Evolutionary conservation across 2,797 vertebrate species (phyloP), one percentile per base, ranked within the genome.

Genomic region (Megaceryle alcyon): DNA sequence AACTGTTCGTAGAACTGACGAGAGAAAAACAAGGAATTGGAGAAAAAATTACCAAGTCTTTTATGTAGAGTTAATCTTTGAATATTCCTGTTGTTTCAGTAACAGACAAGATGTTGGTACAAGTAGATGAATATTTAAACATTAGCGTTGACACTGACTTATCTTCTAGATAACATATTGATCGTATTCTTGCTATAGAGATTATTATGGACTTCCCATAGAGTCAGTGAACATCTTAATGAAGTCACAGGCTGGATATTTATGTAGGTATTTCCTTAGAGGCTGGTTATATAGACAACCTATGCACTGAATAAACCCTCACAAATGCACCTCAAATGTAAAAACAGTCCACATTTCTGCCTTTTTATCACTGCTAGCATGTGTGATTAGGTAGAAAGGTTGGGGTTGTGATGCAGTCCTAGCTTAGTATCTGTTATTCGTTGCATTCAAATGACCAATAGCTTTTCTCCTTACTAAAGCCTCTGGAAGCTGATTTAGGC

Each of bases 41-140:
- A 95, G 93, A 33, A 43, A 95, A 93, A 96, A 95, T 92, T 95
- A 93, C 93, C 37, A 37, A 95, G 59, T 96, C 90, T 97, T 95
- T 95, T 96, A 97, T 96, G 94, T 95, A 96, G 86, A 83, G 92
- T 94, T 92, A 96, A 96, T 97, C 95, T 96, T 97, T 97, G 96
- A 98, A 97, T 94, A 86, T 96, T 87, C 94, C 96, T 92, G 96
- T 90, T 94, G 94, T 97, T 97, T 96, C 63, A 28, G 75, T 97
- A 97, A 94, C 95, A 97, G 96, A 77, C 93, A 95, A 92, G 88
- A 96, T 94, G 83, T 97, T 95, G 88, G 86, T 96, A 96, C 57
- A 96, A 95, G 92, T 87, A 93, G 94, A 96, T 88, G 85, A 96
- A 97, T 96, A 96, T 96, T 97, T 97, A 96, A 96, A 96, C 92